Conservation (phyloP, 2,797 vertebrate genomes). For the Channa striata region DNA sequence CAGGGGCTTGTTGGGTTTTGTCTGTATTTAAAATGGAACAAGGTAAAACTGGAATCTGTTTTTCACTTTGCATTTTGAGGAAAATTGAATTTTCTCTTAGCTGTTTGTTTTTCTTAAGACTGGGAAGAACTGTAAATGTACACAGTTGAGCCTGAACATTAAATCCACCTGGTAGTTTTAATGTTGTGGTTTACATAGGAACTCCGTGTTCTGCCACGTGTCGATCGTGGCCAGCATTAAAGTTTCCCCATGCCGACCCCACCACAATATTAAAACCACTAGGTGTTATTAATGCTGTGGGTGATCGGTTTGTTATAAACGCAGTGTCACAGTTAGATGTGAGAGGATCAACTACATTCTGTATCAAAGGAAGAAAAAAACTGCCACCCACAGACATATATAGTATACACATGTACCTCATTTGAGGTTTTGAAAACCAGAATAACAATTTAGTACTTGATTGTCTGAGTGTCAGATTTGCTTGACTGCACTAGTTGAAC, state of each 20-base stretch:
- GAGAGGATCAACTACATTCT: constrained; percentile 30
- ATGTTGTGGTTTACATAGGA: too few relatives aligned
- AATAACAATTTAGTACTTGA: constrained; percentile 79
- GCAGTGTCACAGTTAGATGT: constrained; percentile 25
- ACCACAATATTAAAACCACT: too few relatives aligned
- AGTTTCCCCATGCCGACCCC: too few relatives aligned
- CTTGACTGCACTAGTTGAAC: constrained; percentile 75
- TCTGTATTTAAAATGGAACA: constrained; percentile 53
- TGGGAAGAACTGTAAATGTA: constrained; percentile 28
- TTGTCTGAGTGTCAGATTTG: constrained; percentile 79
- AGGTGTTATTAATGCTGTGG: too few relatives aligned
- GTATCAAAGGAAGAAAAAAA: constrained; percentile 20
- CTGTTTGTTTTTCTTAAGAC: constrained; percentile 31
- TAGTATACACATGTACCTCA: constrained; percentile 64
- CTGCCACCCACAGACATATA: constrained; percentile 74
- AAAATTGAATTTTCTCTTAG: constrained; percentile 48
- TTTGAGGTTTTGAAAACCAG: constrained; percentile 73
- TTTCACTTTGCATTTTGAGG: constrained; percentile 39
- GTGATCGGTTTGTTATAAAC: constrained; percentile 3
- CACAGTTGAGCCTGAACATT: too few relatives aligned
- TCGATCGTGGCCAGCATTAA: too few relatives aligned
- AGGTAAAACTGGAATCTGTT: constrained; percentile 54
- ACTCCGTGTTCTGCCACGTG: too few relatives aligned
- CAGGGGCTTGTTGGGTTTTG: constrained; percentile 70
- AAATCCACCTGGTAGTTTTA: too few relatives aligned